Percentiles rank a stretch among this genome's conserved stretches.
Evolutionary conservation across 2,797 vertebrate genomes (phyloP).

Genomic region (Gambusia yucatana): DNA sequence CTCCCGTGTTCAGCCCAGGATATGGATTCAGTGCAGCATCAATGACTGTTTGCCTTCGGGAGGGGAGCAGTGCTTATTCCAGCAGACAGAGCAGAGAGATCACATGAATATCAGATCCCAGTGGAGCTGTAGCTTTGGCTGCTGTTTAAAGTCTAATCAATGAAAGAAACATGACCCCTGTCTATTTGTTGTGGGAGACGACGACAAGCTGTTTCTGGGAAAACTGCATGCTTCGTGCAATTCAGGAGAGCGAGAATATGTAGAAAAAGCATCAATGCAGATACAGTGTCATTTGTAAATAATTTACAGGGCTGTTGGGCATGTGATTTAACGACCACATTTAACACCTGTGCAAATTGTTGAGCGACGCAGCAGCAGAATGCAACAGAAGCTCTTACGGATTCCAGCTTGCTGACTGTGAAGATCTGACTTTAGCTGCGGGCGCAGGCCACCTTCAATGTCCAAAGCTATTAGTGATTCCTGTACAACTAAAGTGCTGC

Average conservation of each 20-base stretch:
- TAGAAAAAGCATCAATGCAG: conserved; percentile 13
- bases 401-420: conserved; percentile 71
- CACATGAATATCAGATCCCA: conserved; percentile 72
- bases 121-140: conserved; percentile 73
- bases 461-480: conserved; percentile 81
- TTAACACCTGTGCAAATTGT: conserved; percentile 63
- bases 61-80: conserved; percentile 69
- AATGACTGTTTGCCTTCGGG: conserved; percentile 59
- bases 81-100: conserved; percentile 68
- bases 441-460: conserved; percentile 75
- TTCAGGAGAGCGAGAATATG: conserved; percentile 37
- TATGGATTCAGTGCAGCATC: conserved; percentile 64
- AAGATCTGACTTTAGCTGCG: conserved; percentile 72
- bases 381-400: conserved; percentile 45
- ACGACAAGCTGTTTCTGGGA: conserved; percentile 69
- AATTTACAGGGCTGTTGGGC: conserved; percentile 44
- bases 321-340: conserved; percentile 50
- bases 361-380: conserved; percentile 40
- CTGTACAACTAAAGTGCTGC: conserved; percentile 75
- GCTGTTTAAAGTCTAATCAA: conserved; percentile 77
- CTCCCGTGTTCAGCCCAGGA: conserved; percentile 49
- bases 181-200: conserved; percentile 54
- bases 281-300: conserved; percentile 39
- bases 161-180: conserved; percentile 74
- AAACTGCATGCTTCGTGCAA: conserved; percentile 39